Conservation (phyloP, 1,140 invertebrate species). For the Melitaea cinxia region DNA sequence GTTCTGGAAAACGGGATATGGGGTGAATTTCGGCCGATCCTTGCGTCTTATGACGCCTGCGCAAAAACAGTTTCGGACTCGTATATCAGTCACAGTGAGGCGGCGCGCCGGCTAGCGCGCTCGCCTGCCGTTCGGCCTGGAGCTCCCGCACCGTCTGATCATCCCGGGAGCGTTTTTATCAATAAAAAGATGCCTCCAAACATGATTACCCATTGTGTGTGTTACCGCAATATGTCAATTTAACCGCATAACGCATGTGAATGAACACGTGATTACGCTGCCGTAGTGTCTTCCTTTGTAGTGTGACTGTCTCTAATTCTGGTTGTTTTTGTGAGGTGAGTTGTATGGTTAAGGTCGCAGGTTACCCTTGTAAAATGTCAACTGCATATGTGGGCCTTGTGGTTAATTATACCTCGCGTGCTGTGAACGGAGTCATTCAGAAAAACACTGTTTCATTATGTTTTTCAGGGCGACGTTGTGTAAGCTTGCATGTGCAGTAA, state of each 20-base stretch:
- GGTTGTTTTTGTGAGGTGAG: slow-evolving; percentile 77
- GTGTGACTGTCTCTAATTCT: slow-evolving; percentile 60
- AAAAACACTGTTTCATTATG: slow-evolving; percentile 33
- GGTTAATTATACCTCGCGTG: slow-evolving; percentile 62
- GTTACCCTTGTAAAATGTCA: slow-evolving; percentile 61
- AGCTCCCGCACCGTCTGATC: slow-evolving; percentile 26
- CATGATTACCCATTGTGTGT: slow-evolving; percentile 48
- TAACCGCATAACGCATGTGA: slow-evolving; percentile 38
- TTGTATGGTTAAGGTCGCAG: slow-evolving; percentile 61
- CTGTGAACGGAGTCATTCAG: slow-evolving; percentile 38
- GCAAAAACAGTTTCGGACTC: slow-evolving; percentile 59
- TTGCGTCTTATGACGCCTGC: slow-evolving; percentile 65
- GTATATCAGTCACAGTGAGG: slow-evolving; percentile 71
- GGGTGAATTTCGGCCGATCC: slow-evolving; percentile 75
- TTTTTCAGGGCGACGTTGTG: slow-evolving; percentile 15
- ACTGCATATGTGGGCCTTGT: slow-evolving; percentile 43
- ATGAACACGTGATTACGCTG: slow-evolving; percentile 43
- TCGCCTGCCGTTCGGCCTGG: slow-evolving; percentile 62
- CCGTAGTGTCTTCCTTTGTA: slow-evolving; percentile 72
- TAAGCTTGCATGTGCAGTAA: slow-evolving; percentile 24
- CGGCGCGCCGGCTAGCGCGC: slow-evolving; percentile 77
- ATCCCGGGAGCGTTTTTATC: slow-evolving; percentile 52
- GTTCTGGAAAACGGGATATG: slow-evolving; percentile 35
- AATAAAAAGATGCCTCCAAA: slow-evolving; percentile 66
- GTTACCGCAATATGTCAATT: slow-evolving; percentile 67